phyloP scores from a whole-genome alignment of 2,113 vertebrate species.

The Ascaphus truei region DNA sequence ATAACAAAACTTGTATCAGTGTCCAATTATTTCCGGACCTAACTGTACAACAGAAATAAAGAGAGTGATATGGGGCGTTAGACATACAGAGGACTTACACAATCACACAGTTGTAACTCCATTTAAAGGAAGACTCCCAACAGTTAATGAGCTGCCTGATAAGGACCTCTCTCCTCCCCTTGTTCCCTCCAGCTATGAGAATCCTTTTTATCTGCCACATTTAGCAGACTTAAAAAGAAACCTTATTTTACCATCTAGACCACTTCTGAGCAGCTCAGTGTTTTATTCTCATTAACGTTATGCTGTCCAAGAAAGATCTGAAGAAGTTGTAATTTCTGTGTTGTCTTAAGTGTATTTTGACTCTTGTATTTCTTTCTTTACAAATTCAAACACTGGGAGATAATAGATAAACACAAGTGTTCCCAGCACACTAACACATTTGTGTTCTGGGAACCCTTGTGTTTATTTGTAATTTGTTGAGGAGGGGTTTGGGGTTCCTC shows the following conservation, averaged over 20 bases:
- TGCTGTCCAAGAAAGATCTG: slow-evolving; percentile 43
- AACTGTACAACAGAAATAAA: too few species aligned
- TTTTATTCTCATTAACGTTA: slow-evolving; percentile 38
- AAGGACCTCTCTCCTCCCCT: slow-evolving; percentile 37
- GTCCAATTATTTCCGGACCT: too few species aligned
- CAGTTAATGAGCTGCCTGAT: slow-evolving; percentile 27
- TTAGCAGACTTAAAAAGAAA: slow-evolving; percentile 45
- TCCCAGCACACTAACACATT: too few species aligned
- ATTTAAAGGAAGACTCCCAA: slow-evolving; percentile 30
- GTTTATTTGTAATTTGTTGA: too few species aligned
- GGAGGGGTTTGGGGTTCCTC: too few species aligned
- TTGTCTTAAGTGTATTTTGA: background rate
- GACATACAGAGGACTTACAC: slow-evolving; percentile 39
- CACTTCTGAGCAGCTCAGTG: slow-evolving; percentile 45
- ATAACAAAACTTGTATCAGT: too few species aligned
- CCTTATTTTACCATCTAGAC: slow-evolving; percentile 38
- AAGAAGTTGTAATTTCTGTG: slow-evolving; percentile 1
- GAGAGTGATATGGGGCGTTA: slow-evolving; percentile 7
- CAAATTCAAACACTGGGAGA: too few species aligned
- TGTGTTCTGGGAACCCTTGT: too few species aligned
- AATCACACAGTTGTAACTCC: slow-evolving; percentile 39
- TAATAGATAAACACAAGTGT: too few species aligned
- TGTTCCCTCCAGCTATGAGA: background rate
- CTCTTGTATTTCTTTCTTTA: background rate
- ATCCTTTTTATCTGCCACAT: slow-evolving; percentile 45